Base-by-base conservation (phyloP, 2,888 invertebrate genomes). In the Drosophila peninsularis region DNA sequence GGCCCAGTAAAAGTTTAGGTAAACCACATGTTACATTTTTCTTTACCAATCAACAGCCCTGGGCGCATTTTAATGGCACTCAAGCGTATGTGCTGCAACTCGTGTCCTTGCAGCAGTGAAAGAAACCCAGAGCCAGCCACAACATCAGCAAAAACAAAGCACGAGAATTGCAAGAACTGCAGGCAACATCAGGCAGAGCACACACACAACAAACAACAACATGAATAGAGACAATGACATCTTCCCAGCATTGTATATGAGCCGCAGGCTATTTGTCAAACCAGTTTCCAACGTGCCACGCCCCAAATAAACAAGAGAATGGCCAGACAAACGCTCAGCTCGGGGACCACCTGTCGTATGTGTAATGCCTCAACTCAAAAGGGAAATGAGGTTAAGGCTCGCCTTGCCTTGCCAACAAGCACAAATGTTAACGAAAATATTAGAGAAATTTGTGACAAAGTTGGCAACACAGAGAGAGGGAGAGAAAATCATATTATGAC, bases 211-310 rank as follows among this genome's bases (percentile, higher is more conserved):
- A 36, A 30, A 30, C 68, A 82, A 71, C 70, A 84, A 74, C 80
- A 82, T 68, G 83, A 75, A 87, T 72, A 72, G 69, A 85, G 76
- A 85, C 87, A 85, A 84, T 82, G 84, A 80, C 87, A 80, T 76
- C 82, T 85, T 82, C 84, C 84, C 74, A 77, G 78, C 78, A 78
- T 85, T 80, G 85, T 87, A 68, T 74, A 67, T 80, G 78, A 74
- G 80, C 87, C 87, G 69, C 82, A 78, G 75, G 84, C 87, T 87
- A 87, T 84, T 84, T 84, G 84, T 87, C 84, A 87, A 80, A 78
- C 71, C 76, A 83, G 78, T 86, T 83, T 80, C 34, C 67, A 66
- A 30, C 60, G 44, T 68, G 21, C 58, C 54, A 66, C 69, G 61
- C 68, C 63, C 68, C 49, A 60, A 62, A 75, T 58, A 71, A 75